These are phyloP conservation scores for Hyperopisus bebe DNA, from an alignment of 2,113 vertebrate genomes.

Conservation along the genomic window DNA sequence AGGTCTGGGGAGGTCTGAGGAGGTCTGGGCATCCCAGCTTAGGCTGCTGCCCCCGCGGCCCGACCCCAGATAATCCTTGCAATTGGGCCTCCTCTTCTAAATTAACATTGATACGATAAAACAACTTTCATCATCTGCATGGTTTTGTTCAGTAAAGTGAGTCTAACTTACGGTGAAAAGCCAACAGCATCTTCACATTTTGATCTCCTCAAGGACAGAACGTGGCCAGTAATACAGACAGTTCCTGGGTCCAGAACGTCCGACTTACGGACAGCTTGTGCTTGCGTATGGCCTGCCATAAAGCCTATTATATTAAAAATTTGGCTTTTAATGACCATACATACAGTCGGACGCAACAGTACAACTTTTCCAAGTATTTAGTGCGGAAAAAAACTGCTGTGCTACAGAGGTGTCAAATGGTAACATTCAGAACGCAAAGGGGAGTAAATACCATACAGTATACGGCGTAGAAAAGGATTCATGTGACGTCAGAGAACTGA, in stretches of 20 bases:
- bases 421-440: neutral
- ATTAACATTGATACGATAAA: no score
- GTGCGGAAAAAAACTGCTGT: neutral
- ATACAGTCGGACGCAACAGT: neutral
- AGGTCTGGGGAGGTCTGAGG: no score
- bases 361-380: neutral
- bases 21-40: no score
- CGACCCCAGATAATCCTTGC: no score
- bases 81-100: no score
- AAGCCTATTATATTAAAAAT: neutral
- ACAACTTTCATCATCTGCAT: no score
- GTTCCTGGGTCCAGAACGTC: neutral
- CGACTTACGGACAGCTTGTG: neutral
- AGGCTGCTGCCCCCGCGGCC: no score
- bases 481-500: neutral
- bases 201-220: neutral
- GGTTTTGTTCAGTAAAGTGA: no score
- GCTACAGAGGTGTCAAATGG: neutral
- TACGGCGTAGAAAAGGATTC: neutral
- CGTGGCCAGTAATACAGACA: neutral
- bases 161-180: no score
- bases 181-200: no score
- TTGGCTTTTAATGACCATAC: neutral
- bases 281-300: neutral
- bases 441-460: neutral